Evolutionary conservation across 2,797 vertebrate species (phyloP).

Genomic region (Pelochelys cantorii): DNA sequence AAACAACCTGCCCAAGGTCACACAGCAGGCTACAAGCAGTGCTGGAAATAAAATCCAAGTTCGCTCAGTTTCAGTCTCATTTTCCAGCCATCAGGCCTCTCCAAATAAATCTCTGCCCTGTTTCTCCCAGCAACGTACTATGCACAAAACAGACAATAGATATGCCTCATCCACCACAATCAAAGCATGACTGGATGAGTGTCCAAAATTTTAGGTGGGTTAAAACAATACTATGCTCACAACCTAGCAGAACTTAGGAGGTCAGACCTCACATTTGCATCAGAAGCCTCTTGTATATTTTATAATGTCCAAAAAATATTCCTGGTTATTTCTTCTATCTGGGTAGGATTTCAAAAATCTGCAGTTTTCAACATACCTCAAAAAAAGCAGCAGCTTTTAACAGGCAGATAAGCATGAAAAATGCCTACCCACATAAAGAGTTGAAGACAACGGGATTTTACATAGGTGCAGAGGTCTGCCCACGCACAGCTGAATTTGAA

Average conservation of each 20-base stretch:
- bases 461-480: not conserved
- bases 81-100: not conserved
- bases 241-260: rapidly evolving
- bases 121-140: not conserved
- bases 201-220: not conserved
- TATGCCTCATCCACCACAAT: not conserved
- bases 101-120: not conserved
- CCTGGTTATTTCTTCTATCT: not conserved
- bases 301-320: not conserved
- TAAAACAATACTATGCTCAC: not conserved
- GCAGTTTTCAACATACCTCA: not conserved
- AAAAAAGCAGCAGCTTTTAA: not conserved
- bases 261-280: not conserved
- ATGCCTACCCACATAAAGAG: not conserved
- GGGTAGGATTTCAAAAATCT: not conserved
- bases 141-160: not conserved
- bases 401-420: rapidly evolving
- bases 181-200: not conserved
- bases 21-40: too few relatives aligned
- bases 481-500: not conserved
- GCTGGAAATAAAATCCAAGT: not conserved
- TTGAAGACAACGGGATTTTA: not conserved
- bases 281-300: not conserved
- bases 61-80: not conserved
- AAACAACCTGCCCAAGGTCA: not conserved